Base-by-base conservation (phyloP, 2,797 vertebrate genomes). In the Scleropages formosus region DNA sequence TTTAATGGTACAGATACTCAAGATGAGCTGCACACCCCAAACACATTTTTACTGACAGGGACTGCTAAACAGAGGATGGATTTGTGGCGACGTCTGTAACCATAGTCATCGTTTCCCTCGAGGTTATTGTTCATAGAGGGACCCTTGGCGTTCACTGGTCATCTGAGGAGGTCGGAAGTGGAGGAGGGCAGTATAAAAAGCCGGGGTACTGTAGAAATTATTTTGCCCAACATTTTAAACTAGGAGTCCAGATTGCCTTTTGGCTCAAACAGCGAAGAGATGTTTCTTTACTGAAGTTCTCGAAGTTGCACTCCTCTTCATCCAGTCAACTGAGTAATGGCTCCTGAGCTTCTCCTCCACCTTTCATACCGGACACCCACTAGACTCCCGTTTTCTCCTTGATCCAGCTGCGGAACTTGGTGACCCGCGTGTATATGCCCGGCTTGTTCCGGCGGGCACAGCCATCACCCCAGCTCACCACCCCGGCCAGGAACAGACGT, bases 391-490 rank as follows among this genome's bases (percentile, higher is more conserved):
- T 90, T 1, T 88, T 76, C 72, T 91, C 11, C 78, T 75, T 87
- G 73, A 97, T 92, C 95, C 95, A 97, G 79, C 10, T 1, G 0
- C 93, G 89, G 77, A 91, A 91, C 1, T 83, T 74, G 0, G 93
- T 87, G 20, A 95, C 68, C 0, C 90, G 89, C 0, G 91, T 90
- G 82, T 93, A 94, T 12, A 92, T 85, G 0, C 92, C 92, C 0
- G 92, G 92, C 75, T 93, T 93, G 88, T 93, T 86, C 44, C 88
- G 86, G 76, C 89, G 90, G 0, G 93, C 93, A 0, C 93, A 94
- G 65, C 93, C 93, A 0, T 94, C 91, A 0, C 93, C 93, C 92
- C 92, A 94, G 87, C 93, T 96, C 88, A 94, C 92, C 0, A 94
- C 70, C 0, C 93, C 93, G 0, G 92, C 92, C 85, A 93, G 86